Conservation (phyloP, 92 coral and sea anemone genomes). For the Zoanthus sansibaricus region DNA sequence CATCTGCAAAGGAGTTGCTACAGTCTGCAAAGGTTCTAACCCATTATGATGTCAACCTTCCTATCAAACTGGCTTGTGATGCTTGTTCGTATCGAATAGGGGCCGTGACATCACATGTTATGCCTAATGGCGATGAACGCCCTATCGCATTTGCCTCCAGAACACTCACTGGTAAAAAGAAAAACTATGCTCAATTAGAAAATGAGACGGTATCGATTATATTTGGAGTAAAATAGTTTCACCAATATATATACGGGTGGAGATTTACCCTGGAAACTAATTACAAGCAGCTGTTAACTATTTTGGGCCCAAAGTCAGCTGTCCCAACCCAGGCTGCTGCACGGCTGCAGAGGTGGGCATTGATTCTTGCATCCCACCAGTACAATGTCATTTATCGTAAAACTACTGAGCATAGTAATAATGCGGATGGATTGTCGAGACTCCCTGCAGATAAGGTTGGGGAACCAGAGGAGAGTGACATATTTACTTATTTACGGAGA, state of each 20-base stretch:
- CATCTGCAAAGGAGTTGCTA: not conserved
- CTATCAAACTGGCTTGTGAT: not conserved
- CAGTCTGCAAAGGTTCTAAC: not conserved
- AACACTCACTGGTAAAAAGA: slow-evolving; percentile 17
- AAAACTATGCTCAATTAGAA: not conserved
- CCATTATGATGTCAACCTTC: not conserved
- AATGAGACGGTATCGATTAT: slow-evolving; percentile 14
- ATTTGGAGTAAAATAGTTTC: slow-evolving; percentile 17
- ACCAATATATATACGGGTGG: slow-evolving; percentile 31
- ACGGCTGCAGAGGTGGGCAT: slow-evolving; percentile 16
- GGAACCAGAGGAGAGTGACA: too few relatives aligned
- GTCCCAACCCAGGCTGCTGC: slow-evolving; percentile 9
- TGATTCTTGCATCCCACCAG: slow-evolving; percentile 8
- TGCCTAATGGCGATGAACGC: slow-evolving; percentile 14
- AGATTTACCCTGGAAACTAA: slow-evolving; percentile 26
- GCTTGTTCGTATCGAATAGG: not conserved
- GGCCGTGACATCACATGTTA: slow-evolving; percentile 7
- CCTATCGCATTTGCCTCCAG: slow-evolving; percentile 24
- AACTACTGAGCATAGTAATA: not conserved
- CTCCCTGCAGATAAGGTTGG: too few relatives aligned
- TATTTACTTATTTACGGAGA: too few relatives aligned
- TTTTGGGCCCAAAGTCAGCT: slow-evolving; percentile 13
- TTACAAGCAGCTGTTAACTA: slow-evolving; percentile 27
- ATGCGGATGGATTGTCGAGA: not conserved
- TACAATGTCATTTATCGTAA: not conserved